A percentile compares a stretch with the other conserved stretches of the same genome.
Evolutionary conservation across 1,140 invertebrate species (phyloP).

Genomic region (Temnothorax nylanderi): DNA sequence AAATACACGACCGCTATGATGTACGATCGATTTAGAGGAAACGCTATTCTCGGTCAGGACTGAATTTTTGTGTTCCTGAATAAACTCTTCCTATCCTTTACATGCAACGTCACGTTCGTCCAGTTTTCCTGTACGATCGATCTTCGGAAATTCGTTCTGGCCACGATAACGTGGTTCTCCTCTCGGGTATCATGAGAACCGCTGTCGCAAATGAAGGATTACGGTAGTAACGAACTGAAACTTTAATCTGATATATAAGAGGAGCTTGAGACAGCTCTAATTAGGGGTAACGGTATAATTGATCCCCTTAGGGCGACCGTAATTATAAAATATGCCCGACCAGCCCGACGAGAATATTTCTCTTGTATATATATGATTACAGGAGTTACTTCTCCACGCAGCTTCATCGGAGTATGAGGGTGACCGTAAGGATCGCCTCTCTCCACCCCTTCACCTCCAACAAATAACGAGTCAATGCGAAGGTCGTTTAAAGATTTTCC

Average conservation of each 20-base stretch:
- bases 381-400: not conserved
- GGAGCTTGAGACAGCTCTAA: not conserved
- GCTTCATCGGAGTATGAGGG: not conserved
- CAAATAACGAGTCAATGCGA: constrained; percentile 13
- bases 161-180: not conserved
- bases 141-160: not conserved
- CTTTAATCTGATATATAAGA: not conserved
- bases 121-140: not conserved
- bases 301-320: not conserved
- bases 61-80: no score
- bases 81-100: not conserved
- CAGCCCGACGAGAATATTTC: not conserved
- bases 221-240: not conserved
- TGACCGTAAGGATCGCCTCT: not conserved
- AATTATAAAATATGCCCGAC: not conserved
- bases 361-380: not conserved
- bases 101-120: not conserved
- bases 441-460: not conserved
- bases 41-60: no score
- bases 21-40: no score
- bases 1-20: no score
- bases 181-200: not conserved
- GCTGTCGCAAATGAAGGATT: not conserved
- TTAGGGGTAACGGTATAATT: not conserved
- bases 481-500: constrained; percentile 14